Base-by-base conservation (phyloP, 2,888 invertebrate species). In the Pyrrhosoma nymphula region DNA sequence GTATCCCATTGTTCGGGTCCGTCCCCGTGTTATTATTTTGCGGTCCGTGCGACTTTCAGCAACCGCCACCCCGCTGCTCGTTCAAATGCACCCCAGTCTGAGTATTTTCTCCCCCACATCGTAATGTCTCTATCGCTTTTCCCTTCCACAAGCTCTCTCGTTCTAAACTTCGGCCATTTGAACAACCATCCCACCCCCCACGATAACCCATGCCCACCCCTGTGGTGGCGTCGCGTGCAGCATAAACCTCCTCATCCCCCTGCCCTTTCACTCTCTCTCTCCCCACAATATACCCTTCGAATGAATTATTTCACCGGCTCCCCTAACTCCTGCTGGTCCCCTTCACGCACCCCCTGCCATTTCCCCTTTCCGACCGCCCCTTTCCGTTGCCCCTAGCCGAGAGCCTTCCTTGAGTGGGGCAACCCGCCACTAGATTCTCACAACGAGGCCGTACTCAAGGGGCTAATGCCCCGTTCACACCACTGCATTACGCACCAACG, bases 11-110 rank as follows among this genome's bases (percentile, higher is more conserved):
- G 69, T 69, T 69, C 69, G 26, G n/a, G 26, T n/a, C 23, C 26
- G 69, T 69, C 69, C 69, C 69, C 69, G n/a, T 69, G 69, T 69
- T 69, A 69, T 69, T 69, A 69, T 69, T 47, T 69, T 69, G 69
- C n/a, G 69, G 69, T 69, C n/a, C n/a, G 69, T 69, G 69, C 26
- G 69, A 69, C 69, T 69, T 69, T 69, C 69, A 47, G n/a, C 26
- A 26, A 69, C 69, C 69, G 26, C 69, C 69, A 4, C 69, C 47
- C 47, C 23, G 8, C 69, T n/a, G 8, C 69, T 26, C 23, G 23
- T 69, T 69, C 69, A 12, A 69, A 69, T n/a, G 69, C 69, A 23
- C 69, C 23, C 69, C 69, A 20, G 23, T 69, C 69, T 8, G 12
- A 69, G 69, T 69, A 69, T 69, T 69, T 47, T 69, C 69, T 69